Percentiles rank a stretch among this genome's conserved stretches.
phyloP scores from a whole-genome alignment of 2,113 vertebrate species.

The Turdus rufiventris region DNA sequence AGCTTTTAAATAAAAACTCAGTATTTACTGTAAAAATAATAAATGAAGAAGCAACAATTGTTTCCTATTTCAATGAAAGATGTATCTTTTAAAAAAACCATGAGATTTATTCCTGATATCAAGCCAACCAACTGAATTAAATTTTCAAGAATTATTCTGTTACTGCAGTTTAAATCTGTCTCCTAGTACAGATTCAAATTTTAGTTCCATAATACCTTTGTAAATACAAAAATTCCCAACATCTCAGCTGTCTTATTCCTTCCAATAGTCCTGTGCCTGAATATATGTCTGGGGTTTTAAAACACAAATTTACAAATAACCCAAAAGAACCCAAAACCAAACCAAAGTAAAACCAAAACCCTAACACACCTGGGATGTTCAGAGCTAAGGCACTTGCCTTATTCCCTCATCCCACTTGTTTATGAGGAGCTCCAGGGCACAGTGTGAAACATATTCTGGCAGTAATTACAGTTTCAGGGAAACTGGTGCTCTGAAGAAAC shows the following conservation, averaged over 20 bases:
- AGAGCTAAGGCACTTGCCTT: not conserved
- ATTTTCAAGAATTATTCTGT: not conserved
- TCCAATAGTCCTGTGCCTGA: slow-evolving; percentile 5
- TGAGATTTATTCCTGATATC: not conserved
- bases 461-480: not conserved
- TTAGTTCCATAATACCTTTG: not conserved
- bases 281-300: not conserved
- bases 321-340: not conserved
- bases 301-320: not conserved
- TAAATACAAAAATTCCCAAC: not conserved
- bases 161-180: not conserved
- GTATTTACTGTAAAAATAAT: not conserved
- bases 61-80: not conserved
- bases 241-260: slow-evolving; percentile 20
- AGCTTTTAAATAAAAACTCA: not conserved
- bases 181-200: not conserved
- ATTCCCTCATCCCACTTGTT: not conserved
- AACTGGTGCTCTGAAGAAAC: not conserved
- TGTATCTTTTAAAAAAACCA: not conserved
- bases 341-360: not conserved
- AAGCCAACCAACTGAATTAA: not conserved
- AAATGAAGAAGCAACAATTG: not conserved
- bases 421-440: slow-evolving; percentile 22
- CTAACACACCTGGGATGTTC: not conserved
- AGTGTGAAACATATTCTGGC: slow-evolving; percentile 20